Evolutionary conservation across 2,113 vertebrate genomes (phyloP).

Genomic region (Channa maculata): DNA sequence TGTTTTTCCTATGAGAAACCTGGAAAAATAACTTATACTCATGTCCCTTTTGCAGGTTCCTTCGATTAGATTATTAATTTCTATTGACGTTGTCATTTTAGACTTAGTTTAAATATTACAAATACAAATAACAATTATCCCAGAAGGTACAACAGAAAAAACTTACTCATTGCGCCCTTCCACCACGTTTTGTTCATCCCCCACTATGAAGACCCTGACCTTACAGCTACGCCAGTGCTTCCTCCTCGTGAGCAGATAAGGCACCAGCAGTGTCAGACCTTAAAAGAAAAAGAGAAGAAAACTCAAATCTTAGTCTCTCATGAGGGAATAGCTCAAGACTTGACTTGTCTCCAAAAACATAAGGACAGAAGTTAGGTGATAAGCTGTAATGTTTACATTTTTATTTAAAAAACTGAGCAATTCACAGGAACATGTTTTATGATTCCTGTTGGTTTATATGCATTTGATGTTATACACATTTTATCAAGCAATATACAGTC

Average conservation of each 20-base stretch:
- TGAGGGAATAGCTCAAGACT: background rate
- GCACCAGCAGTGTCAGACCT: slow-evolving; percentile 86
- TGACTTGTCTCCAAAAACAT: too few relatives aligned
- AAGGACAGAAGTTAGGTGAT: too few relatives aligned
- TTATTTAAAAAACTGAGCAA: background rate
- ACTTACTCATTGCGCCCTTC: slow-evolving; percentile 81
- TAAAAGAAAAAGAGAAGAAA: background rate
- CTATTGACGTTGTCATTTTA: too few relatives aligned
- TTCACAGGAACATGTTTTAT: background rate
- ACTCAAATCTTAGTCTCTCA: background rate
- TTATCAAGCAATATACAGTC: too few relatives aligned
- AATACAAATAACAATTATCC: background rate
- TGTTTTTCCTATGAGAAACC: too few relatives aligned
- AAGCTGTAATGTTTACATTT: background rate
- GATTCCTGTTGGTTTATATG: background rate
- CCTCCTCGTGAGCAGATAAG: slow-evolving; percentile 82
- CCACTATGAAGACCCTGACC: slow-evolving; percentile 81
- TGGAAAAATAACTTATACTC: too few relatives aligned
- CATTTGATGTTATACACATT: background rate
- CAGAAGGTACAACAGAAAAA: background rate
- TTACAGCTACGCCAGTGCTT: slow-evolving; percentile 79
- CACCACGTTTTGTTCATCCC: slow-evolving; percentile 77
- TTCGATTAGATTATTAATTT: too few relatives aligned
- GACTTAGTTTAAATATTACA: background rate
- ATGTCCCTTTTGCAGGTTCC: too few relatives aligned